Evolutionary conservation across 92 coral and sea anemone genomes (phyloP).

Genomic region (Paramuricea clavata): DNA sequence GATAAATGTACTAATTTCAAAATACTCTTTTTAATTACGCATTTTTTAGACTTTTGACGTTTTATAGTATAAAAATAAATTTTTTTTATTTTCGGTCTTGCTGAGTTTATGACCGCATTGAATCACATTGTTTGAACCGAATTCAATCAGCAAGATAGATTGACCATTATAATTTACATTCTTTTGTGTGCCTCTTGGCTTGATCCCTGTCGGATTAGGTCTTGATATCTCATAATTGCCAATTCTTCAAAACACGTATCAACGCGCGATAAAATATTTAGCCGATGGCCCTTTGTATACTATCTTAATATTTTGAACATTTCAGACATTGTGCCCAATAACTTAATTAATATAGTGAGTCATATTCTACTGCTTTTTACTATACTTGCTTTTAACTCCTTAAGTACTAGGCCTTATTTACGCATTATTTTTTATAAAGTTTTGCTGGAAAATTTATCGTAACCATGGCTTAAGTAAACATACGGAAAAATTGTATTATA

Average conservation of each 20-base stretch:
- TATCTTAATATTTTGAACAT: background rate
- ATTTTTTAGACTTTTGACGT: slow-evolving; percentile 6
- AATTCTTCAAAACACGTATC: background rate
- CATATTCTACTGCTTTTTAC: background rate
- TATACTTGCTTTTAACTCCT: background rate
- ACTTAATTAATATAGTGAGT: background rate
- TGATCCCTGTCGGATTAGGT: slow-evolving; percentile 16
- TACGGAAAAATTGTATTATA: background rate
- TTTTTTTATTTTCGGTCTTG: slow-evolving; percentile 12
- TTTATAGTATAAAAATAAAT: background rate
- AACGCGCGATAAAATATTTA: background rate
- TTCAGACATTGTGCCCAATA: background rate
- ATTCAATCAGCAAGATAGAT: slow-evolving; percentile 16
- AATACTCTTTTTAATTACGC: slow-evolving; percentile 73
- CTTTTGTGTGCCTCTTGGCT: slow-evolving; percentile 12
- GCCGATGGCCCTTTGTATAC: background rate
- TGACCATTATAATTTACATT: slow-evolving; percentile 2
- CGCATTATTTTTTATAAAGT: background rate
- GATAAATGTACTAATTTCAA: slow-evolving; percentile 68
- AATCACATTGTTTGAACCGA: background rate
- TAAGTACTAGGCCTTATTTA: background rate
- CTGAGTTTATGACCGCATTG: slow-evolving; percentile 3
- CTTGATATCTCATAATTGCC: background rate
- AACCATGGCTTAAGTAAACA: slow-evolving; percentile 12
- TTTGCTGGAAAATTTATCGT: background rate